These are phyloP conservation scores for Cepphus grylle DNA, from an alignment of 2,113 vertebrate species.

Conservation along the genomic window DNA sequence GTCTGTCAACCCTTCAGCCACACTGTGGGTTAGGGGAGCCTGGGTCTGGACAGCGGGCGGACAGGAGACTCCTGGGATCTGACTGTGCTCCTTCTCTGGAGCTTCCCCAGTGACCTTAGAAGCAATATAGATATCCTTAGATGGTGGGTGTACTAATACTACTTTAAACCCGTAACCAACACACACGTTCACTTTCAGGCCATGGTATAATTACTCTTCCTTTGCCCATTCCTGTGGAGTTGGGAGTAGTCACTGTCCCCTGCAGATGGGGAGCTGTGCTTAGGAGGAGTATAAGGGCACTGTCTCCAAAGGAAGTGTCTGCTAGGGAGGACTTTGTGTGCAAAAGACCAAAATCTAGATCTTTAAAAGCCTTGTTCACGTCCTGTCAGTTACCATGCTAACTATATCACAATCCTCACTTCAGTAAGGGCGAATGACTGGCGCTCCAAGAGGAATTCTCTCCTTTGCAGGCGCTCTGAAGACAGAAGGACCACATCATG, in stretches of 20 bases:
- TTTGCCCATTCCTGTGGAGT: accelerated
- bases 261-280: background rate
- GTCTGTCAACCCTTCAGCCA: background rate
- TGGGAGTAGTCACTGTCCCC: background rate
- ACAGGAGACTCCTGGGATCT: background rate
- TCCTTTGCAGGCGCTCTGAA: constrained; percentile 49
- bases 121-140: background rate
- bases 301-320: accelerated
- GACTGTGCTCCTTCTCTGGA: background rate
- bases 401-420: accelerated
- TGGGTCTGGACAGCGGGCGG: background rate
- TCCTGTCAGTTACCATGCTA: background rate
- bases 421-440: background rate
- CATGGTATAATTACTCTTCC: background rate
- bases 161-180: background rate
- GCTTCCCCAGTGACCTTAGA: background rate
- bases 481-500: background rate
- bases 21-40: accelerated
- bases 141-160: no score
- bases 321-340: background rate
- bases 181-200: accelerated
- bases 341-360: background rate
- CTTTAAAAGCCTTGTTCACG: accelerated
- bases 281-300: background rate
- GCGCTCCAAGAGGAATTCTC: background rate